Conservation (phyloP, 2,797 vertebrate genomes). For the Sarcoramphus papa region DNA sequence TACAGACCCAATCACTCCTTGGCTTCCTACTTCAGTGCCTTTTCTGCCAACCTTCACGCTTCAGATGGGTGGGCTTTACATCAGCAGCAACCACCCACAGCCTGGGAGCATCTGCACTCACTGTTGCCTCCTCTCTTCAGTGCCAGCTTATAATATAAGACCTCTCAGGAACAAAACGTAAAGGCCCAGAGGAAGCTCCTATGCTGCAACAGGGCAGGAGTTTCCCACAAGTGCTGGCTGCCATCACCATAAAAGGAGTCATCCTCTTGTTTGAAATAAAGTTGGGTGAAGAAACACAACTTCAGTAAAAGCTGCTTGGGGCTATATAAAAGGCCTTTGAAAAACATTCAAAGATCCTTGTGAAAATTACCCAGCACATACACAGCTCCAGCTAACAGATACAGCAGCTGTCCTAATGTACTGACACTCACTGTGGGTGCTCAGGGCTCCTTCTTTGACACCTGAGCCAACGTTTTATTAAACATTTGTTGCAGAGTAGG, state of each 20-base stretch:
- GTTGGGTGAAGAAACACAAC: neutral
- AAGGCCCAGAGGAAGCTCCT: neutral
- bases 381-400: neutral
- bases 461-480: neutral
- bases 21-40: neutral
- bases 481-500: neutral
- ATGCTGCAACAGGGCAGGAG: neutral
- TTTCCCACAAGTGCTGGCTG: neutral
- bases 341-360: neutral
- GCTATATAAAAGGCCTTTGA: neutral
- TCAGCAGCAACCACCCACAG: neutral
- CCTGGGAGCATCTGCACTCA: neutral
- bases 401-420: neutral
- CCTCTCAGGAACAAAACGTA: neutral
- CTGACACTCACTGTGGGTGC: neutral
- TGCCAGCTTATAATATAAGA: neutral
- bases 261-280: neutral
- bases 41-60: neutral
- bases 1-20: neutral
- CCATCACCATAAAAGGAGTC: no score
- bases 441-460: neutral
- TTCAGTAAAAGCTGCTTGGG: neutral
- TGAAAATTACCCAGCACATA: accelerated
- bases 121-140: neutral
- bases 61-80: neutral